These are phyloP conservation scores for Merluccius polli DNA, from an alignment of 2,797 vertebrate genomes.

Conservation along the genomic window DNA sequence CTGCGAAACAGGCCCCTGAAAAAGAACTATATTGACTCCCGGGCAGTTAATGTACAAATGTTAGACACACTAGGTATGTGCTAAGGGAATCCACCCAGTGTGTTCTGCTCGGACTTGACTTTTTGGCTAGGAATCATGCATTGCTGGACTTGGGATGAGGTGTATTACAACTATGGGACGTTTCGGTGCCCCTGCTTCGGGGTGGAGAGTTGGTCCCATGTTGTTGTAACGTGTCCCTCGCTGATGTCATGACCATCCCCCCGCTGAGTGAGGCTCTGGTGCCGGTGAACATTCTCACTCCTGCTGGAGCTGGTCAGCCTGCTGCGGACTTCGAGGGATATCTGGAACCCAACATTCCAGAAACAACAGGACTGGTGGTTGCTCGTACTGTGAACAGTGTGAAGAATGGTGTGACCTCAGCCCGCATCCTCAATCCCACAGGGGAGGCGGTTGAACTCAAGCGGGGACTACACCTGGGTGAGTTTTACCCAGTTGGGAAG, in stretches of 20 bases:
- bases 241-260: no score
- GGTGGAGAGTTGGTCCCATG: no score
- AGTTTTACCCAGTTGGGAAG: slow-evolving; percentile 16
- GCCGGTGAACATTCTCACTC: slow-evolving; percentile 5
- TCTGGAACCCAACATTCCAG: slow-evolving; percentile 16
- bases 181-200: no score
- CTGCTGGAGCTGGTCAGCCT: neutral
- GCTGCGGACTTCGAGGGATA: slow-evolving; percentile 23
- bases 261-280: slow-evolving; percentile 5
- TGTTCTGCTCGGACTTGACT: no score
- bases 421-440: slow-evolving; percentile 13
- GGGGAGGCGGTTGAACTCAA: slow-evolving; percentile 7
- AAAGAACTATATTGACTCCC: slow-evolving; percentile 4
- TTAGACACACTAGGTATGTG: slow-evolving; percentile 13
- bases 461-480: slow-evolving; percentile 4
- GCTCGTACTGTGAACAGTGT: slow-evolving; percentile 9
- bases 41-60: slow-evolving; percentile 18
- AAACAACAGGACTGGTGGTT: slow-evolving; percentile 11
- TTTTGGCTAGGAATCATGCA: no score
- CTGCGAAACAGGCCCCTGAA: neutral
- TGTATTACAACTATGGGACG: no score
- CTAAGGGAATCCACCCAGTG: no score
- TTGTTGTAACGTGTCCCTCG: no score
- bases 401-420: slow-evolving; percentile 10
- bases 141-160: no score